A percentile compares a stretch with the other conserved stretches of the same genome.
These are phyloP conservation scores for Anolis apletophallus DNA, from an alignment of 2,797 vertebrate species.

Conservation along the genomic window DNA sequence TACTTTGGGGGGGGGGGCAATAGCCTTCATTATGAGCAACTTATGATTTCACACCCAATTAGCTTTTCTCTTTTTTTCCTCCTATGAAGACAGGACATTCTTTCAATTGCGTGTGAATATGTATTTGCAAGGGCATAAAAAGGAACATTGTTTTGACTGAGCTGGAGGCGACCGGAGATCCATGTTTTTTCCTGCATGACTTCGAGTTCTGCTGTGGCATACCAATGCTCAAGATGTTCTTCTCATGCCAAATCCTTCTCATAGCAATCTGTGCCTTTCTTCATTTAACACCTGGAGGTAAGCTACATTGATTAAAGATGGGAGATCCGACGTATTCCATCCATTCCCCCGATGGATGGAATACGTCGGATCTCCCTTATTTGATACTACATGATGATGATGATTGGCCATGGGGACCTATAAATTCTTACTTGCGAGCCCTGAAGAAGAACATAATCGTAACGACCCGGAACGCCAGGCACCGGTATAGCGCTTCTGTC, in stretches of 20 bases:
- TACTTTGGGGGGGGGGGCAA: too few species aligned
- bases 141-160: not conserved
- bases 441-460: too few species aligned
- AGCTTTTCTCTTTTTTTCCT: not conserved
- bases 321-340: too few species aligned
- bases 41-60: not conserved
- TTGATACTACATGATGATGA: too few species aligned
- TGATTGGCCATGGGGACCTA: too few species aligned
- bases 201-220: not conserved
- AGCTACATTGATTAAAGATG: not conserved
- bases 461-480: too few species aligned
- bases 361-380: too few species aligned
- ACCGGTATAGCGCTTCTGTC: too few species aligned
- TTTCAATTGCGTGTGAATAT: not conserved
- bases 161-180: not conserved
- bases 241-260: not conserved
- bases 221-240: not conserved
- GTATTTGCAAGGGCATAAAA: not conserved
- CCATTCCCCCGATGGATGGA: not conserved
- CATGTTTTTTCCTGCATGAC: not conserved
- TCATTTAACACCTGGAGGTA: not conserved
- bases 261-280: not conserved
- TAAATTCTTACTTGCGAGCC: too few species aligned
- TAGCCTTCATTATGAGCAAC: too few species aligned
- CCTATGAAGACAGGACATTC: not conserved